A percentile compares a stretch with the other conserved stretches of the same genome.
Evolutionary conservation across 2,888 invertebrate species (phyloP).

Genomic region (Drosophila austrosaltans): DNA sequence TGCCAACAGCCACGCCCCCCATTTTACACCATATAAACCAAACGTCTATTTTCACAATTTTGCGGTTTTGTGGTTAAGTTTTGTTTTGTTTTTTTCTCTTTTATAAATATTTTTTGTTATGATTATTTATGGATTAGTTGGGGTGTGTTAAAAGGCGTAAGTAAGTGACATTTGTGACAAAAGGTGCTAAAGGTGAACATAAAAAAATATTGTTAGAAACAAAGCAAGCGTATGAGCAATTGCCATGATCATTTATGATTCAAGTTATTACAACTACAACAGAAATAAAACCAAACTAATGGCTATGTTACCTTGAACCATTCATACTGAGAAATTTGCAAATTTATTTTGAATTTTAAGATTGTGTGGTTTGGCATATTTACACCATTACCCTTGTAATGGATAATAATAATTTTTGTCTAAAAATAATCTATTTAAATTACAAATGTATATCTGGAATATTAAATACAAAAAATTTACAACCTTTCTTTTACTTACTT

Average conservation of each 20-base stretch:
- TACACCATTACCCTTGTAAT: background rate
- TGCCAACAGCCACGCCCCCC: constrained; percentile 24
- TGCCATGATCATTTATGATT: background rate
- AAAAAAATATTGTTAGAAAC: background rate
- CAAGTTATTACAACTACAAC: background rate
- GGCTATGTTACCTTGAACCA: background rate
- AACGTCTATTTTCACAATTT: constrained; percentile 57
- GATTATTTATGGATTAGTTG: constrained; percentile 63
- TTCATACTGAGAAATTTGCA: background rate
- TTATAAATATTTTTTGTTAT: constrained; percentile 23
- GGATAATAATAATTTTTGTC: background rate
- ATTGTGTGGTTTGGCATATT: background rate
- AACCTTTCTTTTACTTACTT: too few species aligned
- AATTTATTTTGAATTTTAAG: background rate
- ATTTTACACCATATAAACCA: constrained; percentile 37
- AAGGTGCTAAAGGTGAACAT: constrained; percentile 1
- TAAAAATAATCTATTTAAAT: too few species aligned
- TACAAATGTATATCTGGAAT: too few species aligned
- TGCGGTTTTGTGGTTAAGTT: constrained; percentile 64
- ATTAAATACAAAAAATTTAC: too few species aligned
- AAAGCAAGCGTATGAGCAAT: background rate
- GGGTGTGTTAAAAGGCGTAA: constrained; percentile 32
- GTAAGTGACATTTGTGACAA: background rate
- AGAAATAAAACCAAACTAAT: background rate
- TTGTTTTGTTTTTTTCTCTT: constrained; percentile 20